Conservation (phyloP, 2,113 vertebrate species). For the Amphiprion ocellaris region DNA sequence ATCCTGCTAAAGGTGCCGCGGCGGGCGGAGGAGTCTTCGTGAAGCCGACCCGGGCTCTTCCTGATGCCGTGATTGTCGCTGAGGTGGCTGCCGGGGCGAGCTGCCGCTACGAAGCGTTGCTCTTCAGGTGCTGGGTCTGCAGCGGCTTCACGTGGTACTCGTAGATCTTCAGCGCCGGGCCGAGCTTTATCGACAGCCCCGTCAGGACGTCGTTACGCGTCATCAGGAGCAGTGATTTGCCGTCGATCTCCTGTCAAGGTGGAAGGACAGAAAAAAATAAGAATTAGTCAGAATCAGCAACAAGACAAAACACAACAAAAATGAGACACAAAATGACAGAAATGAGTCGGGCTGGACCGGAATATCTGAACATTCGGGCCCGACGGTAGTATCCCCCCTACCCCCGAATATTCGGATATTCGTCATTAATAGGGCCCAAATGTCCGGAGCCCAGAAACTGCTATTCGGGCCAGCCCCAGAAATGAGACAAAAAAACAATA, state of each 20-base stretch:
- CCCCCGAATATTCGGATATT: too few species aligned
- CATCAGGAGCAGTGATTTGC: constrained; percentile 98
- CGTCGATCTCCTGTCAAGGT: constrained; percentile 94
- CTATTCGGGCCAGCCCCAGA: too few species aligned
- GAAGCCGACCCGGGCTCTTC: constrained; percentile 73
- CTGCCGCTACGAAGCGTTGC: constrained; percentile 88
- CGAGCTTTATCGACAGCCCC: constrained; percentile 98
- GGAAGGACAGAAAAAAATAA: constrained; percentile 52
- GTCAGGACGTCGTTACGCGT: constrained; percentile 98
- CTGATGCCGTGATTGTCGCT: constrained; percentile 83
- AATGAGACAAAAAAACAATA: too few species aligned
- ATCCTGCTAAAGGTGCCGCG: constrained; percentile 71
- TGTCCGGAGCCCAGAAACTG: too few species aligned
- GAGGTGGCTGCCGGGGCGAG: constrained; percentile 43
- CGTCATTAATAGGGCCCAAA: too few species aligned
- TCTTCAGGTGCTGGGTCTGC: constrained; percentile 97
- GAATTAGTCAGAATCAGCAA: too few species aligned
- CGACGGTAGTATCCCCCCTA: too few species aligned
- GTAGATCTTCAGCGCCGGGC: constrained; percentile 98
- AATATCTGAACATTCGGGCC: too few species aligned
- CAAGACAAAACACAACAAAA: too few species aligned
- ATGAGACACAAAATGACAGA: too few species aligned
- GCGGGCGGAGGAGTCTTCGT: constrained; percentile 58
- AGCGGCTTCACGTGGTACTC: constrained; percentile 98
- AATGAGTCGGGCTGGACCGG: too few species aligned